Conservation (phyloP, 2,113 vertebrate species). For the Cyrtonyx montezumae region DNA sequence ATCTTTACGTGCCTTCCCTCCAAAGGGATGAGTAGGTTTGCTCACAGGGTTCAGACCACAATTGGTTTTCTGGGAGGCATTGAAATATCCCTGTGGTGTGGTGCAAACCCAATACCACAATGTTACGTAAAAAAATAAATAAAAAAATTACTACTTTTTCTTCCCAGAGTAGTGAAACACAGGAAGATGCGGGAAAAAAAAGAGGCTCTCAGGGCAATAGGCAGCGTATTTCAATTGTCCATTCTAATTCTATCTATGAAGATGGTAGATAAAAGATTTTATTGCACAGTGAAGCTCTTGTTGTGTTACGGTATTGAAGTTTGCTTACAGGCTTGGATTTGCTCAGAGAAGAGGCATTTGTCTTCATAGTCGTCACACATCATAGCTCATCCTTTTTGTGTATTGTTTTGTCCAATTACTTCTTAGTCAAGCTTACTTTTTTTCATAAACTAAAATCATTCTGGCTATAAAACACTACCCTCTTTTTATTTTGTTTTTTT, state of each 20-base stretch:
- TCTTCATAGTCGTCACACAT: not conserved
- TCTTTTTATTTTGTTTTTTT: not conserved
- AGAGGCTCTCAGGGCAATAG: not conserved
- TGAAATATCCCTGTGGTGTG: slow-evolving; percentile 20
- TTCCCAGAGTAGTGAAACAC: not conserved
- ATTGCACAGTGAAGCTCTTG: not conserved
- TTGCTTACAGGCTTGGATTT: not conserved
- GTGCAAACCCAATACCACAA: not conserved
- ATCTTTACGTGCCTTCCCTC: not conserved
- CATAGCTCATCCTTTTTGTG: not conserved
- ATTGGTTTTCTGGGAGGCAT: not conserved
- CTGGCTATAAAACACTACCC: not conserved
- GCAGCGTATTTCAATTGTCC: not conserved
- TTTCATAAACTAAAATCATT: not conserved
- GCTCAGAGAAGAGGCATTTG: not conserved
- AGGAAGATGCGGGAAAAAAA: not conserved
- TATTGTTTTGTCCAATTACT: not conserved
- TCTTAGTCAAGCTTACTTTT: not conserved
- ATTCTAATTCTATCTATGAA: not conserved
- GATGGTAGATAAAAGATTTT: not conserved
- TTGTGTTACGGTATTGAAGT: not conserved
- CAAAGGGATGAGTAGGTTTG: not conserved
- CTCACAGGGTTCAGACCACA: not conserved
- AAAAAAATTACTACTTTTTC: slow-evolving; percentile 1
- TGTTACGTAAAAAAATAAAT: not conserved